These are phyloP conservation scores for Minunthozetes semirufus DNA, from an alignment of 2,888 invertebrate species.

Conservation along the genomic window DNA sequence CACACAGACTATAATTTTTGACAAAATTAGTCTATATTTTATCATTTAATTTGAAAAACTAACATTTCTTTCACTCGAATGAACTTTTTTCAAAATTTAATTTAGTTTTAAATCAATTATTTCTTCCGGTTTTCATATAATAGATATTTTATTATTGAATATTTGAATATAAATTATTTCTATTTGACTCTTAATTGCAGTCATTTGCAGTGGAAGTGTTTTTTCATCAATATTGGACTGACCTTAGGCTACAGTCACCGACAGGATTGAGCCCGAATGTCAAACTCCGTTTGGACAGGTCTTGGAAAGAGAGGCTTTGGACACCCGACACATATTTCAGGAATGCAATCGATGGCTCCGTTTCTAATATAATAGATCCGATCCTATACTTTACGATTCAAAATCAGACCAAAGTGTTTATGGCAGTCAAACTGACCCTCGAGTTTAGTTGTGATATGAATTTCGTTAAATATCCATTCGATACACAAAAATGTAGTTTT, in stretches of 20 bases:
- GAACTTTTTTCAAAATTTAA: no score
- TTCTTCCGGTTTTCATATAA: neutral
- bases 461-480: slow-evolving; percentile 34
- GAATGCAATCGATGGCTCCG: slow-evolving; percentile 39
- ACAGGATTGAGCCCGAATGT: neutral
- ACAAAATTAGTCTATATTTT: neutral
- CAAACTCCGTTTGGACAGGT: slow-evolving; percentile 16
- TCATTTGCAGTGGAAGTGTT: slow-evolving; percentile 32
- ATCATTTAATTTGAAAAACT: no score
- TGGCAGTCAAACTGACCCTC: slow-evolving; percentile 33
- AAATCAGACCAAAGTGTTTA: slow-evolving; percentile 33
- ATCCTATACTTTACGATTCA: slow-evolving; percentile 30
- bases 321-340: slow-evolving; percentile 42
- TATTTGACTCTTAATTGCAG: neutral
- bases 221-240: slow-evolving; percentile 35
- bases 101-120: neutral
- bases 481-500: slow-evolving; percentile 32
- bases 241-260: slow-evolving; percentile 27
- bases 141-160: neutral
- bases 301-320: slow-evolving; percentile 40
- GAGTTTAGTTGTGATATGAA: slow-evolving; percentile 35
- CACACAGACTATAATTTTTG: neutral
- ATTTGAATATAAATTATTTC: neutral
- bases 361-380: slow-evolving; percentile 32
- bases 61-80: no score